Conservation (phyloP, 1,140 invertebrate genomes). For the Trichonephila clavipes region DNA sequence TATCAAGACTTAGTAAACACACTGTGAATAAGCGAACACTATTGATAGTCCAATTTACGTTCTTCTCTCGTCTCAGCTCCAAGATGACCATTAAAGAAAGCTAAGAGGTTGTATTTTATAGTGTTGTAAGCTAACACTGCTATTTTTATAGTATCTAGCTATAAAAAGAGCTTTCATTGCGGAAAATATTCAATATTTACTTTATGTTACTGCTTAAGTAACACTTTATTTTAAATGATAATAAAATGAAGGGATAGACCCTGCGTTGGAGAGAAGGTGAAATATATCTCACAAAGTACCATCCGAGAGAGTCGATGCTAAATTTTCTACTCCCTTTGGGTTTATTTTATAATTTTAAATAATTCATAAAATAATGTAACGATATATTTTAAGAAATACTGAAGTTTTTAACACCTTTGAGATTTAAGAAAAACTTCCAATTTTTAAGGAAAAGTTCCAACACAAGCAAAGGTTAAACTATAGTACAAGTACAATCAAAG, state of each 20-base stretch:
- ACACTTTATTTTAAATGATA: not conserved
- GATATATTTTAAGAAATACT: too few species aligned
- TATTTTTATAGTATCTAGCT: not conserved
- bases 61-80: not conserved
- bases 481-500: too few species aligned
- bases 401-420: too few species aligned
- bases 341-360: too few species aligned
- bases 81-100: not conserved
- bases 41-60: not conserved
- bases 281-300: too few species aligned
- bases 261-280: too few species aligned
- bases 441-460: too few species aligned
- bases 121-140: not conserved
- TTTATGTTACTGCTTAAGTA: not conserved
- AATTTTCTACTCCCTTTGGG: too few species aligned
- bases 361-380: too few species aligned
- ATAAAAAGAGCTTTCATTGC: not conserved
- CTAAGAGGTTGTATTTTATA: not conserved
- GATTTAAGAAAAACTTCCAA: too few species aligned
- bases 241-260: not conserved
- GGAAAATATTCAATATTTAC: not conserved
- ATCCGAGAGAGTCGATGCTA: too few species aligned
- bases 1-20: not conserved
- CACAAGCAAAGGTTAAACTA: too few species aligned
- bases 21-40: not conserved